Evolutionary conservation across 1,140 invertebrate species (phyloP).

Genomic region (Apis cerana): DNA sequence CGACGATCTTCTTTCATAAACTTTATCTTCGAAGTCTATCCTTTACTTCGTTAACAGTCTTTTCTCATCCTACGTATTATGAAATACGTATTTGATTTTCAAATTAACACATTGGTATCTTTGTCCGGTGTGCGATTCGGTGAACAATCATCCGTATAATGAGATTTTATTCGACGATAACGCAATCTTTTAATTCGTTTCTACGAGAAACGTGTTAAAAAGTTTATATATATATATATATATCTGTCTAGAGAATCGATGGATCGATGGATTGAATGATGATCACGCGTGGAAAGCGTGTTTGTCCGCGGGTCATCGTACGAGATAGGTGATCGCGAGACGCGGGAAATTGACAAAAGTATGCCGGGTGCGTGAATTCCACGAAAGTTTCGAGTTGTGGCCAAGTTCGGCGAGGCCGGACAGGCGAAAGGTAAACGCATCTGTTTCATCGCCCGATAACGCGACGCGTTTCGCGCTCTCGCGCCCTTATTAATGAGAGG

Average conservation of each 20-base stretch:
- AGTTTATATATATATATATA: too few species aligned
- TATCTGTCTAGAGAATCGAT: too few species aligned
- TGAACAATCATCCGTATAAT: too few species aligned
- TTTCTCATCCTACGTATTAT: too few species aligned
- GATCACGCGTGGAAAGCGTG: background rate
- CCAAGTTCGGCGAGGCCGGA: constrained; percentile 38
- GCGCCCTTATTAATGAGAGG: constrained; percentile 64
- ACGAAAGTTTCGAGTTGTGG: constrained; percentile 53
- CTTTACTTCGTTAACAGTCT: background rate
- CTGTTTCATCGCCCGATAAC: constrained; percentile 32
- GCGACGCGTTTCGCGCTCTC: constrained; percentile 2
- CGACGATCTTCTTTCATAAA: constrained; percentile 57
- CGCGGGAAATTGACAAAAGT: constrained; percentile 66
- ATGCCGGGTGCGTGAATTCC: constrained; percentile 58
- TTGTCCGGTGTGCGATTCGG: too few species aligned
- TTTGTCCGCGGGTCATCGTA: constrained; percentile 43
- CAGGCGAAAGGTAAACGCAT: constrained; percentile 18
- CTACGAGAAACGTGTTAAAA: too few species aligned
- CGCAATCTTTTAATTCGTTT: too few species aligned
- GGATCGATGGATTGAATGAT: too few species aligned
- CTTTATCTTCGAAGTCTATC: constrained; percentile 59
- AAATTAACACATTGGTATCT: too few species aligned
- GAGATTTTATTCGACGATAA: too few species aligned
- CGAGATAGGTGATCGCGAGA: constrained; percentile 55
- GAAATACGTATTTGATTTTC: background rate